Evolutionary conservation across 2,888 invertebrate genomes (phyloP), one percentile per base, ranked within the genome.

Genomic region (Drosophila anceps): DNA sequence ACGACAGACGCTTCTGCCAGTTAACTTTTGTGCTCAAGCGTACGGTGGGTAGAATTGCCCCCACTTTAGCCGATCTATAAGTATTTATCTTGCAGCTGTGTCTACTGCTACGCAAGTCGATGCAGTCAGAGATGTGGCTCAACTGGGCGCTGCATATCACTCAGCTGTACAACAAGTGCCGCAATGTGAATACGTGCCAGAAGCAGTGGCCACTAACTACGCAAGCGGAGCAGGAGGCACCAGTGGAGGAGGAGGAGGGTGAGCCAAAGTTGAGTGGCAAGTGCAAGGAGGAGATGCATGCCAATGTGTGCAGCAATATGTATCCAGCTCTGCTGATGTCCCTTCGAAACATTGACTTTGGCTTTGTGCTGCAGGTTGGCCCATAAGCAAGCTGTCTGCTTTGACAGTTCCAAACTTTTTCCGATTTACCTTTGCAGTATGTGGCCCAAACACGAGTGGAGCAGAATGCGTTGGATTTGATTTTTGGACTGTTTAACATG

Each of bases 311-410:
- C 91, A 96, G 95, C 84, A 97, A 97, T 88, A 96, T 96, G 15
- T 96, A 96, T 88, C 96, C 97, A 0, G 94, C 94, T 63, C 93
- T 96, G 58, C 93, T 96, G 44, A 95, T 96, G 82, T 95, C 96
- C 58, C 94, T 96, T 18, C 95, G 96, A 91, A 95, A 95, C 76
- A 94, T 97, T 31, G 96, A 97, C 6, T 94, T 96, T 55, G 95
- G 96, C 0, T 95, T 95, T 91, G 94, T 97, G 69, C 93, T 97
- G 29, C 96, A 97, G 94, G 96, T 96, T 24, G 10, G 31, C 31
- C 20, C 35, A 4, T 15, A 31, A 2, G 0, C 1, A 1, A 2
- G 0, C 0, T 1, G 8, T 8, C n/a, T 2, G 2, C 7, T 9
- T 0, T 10, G 15, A 3, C 3, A 10, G 0, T 2, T 18, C 4